Conservation (phyloP, 2,113 vertebrate genomes). For the Hippocampus comes region DNA sequence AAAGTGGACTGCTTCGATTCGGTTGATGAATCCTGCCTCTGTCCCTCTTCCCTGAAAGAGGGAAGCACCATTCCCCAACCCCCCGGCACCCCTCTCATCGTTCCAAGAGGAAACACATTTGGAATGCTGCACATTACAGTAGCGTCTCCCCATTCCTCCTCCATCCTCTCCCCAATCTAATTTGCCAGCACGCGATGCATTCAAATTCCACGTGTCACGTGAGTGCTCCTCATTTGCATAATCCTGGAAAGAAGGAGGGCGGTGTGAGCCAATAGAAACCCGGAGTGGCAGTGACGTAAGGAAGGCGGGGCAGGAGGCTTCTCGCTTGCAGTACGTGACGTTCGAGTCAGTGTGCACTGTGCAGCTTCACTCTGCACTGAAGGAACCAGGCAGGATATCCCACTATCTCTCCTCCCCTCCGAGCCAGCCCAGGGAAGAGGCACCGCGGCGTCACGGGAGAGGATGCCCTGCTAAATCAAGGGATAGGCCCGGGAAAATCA, state of each 20-base stretch:
- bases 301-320: conserved; percentile 38
- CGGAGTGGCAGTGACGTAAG: conserved; percentile 54
- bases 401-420: conserved; percentile 23
- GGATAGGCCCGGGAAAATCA: conserved; percentile 76
- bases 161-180: conserved; percentile 25
- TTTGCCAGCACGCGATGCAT: conserved; percentile 56
- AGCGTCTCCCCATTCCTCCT: conserved; percentile 22
- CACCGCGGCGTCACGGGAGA: conserved; percentile 68
- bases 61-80: conserved; percentile 29
- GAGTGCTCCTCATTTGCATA: conserved; percentile 32
- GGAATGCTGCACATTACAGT: conserved; percentile 60
- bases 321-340: conserved; percentile 8
- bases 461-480: conserved; percentile 79
- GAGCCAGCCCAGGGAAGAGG: conserved; percentile 83
- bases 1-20: background rate
- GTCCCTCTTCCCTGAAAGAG: conserved; percentile 4
- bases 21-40: background rate
- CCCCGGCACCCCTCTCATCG: conserved; percentile 23
- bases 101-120: conserved; percentile 62
- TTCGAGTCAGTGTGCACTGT: background rate
- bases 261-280: background rate
- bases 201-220: conserved; percentile 58
- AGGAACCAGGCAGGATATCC: conserved; percentile 56
- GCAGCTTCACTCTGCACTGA: conserved; percentile 27
- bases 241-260: background rate